Evolutionary conservation across 2,888 invertebrate species (phyloP).

Genomic region (Halictus quadricinctus): DNA sequence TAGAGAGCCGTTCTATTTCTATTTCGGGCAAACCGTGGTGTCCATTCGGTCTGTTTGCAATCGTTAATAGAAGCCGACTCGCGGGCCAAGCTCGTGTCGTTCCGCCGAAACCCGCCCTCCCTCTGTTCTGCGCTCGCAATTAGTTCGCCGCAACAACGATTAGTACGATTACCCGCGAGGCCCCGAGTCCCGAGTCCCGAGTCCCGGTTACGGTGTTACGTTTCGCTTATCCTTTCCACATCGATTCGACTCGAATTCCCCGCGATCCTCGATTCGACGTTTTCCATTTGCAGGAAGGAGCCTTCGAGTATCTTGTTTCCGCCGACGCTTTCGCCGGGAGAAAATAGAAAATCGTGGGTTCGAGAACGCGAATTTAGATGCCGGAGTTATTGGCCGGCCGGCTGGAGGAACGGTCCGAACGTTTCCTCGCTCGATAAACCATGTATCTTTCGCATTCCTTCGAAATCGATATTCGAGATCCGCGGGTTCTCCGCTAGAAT

Average conservation of each 20-base stretch:
- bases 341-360: constrained; percentile 53
- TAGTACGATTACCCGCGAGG: not conserved
- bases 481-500: no score
- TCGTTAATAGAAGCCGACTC: constrained; percentile 76
- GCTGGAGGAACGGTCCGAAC: constrained; percentile 10
- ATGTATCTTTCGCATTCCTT: constrained; percentile 17
- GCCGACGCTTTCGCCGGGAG: constrained; percentile 36
- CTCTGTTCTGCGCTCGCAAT: not conserved
- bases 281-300: constrained; percentile 7
- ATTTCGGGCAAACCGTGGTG: constrained; percentile 74
- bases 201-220: not conserved
- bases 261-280: not conserved
- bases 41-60: constrained; percentile 78
- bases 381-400: constrained; percentile 37
- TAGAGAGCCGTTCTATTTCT: constrained; percentile 76
- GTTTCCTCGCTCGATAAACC: constrained; percentile 24
- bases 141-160: not conserved
- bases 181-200: not conserved
- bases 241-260: not conserved
- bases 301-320: constrained; percentile 44
- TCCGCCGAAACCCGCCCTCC: not conserved
- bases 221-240: not conserved
- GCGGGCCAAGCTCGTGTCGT: constrained; percentile 40
- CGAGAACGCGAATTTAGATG: constrained; percentile 43
- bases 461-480: constrained; percentile 13